A percentile compares a stretch with the other conserved stretches of the same genome.
phyloP scores from a whole-genome alignment of 1,140 invertebrate genomes.

The Nephila pilipes region DNA sequence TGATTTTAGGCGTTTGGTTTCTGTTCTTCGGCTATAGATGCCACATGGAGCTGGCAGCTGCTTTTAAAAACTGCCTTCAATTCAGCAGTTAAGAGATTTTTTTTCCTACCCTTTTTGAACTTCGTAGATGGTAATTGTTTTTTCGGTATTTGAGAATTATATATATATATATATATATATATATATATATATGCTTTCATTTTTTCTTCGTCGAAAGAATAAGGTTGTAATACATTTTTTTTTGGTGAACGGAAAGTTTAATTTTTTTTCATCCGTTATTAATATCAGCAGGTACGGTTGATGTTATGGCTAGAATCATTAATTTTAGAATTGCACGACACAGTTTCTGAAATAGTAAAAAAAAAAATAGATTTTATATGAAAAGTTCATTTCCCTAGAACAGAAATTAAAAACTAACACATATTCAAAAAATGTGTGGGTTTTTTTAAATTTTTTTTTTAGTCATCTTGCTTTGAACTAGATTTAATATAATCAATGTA shows the following conservation, averaged over 20 bases:
- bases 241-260: no score
- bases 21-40: not conserved
- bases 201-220: not conserved
- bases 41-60: not conserved
- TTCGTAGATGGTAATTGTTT: not conserved
- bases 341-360: no score
- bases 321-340: no score
- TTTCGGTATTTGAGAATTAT: not conserved
- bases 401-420: no score
- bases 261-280: no score
- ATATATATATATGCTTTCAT: not conserved
- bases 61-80: not conserved
- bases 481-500: no score
- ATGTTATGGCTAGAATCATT: not conserved
- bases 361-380: no score
- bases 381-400: no score
- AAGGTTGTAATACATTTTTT: not conserved
- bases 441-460: no score
- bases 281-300: not conserved
- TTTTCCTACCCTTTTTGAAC: not conserved
- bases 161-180: no score
- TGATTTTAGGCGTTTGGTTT: constrained; percentile 5
- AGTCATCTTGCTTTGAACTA: no score
- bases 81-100: not conserved
- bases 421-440: no score